Evolutionary conservation across 2,888 invertebrate species (phyloP), one percentile per base, ranked within the genome.

Genomic region (Hypercompe scribonia): DNA sequence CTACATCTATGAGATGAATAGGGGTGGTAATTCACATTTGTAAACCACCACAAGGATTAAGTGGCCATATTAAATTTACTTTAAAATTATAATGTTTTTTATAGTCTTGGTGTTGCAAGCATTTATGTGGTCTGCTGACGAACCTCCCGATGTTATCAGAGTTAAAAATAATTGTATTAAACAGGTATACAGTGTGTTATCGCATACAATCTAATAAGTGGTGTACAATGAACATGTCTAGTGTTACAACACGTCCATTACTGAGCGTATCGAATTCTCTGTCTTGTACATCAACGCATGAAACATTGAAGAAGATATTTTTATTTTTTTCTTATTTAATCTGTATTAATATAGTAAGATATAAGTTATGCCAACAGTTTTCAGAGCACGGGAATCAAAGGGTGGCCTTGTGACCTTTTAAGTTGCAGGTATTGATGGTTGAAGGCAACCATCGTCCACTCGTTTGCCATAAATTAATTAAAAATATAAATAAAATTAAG

Each of bases 211-310:
- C 81, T 82, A 82, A 84, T 84, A 78, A 84, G 75, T 72, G 70
- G 74, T 70, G 36, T 68, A 82, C 83, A 82, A 76, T 78, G 73
- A 76, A 73, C 79, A 71, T 76, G 78, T 77, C 75, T 65, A 58
- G 69, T 80, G 74, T 80, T 83, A 78, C 84, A 81, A 80, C 77
- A 74, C 75, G 21, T 75, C 84, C 84, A 84, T 85, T 84, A 84
- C 80, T 54, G 72, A 50, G 39, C 76, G 81, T 78, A 83, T 84
- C 85, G 75, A 81, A 85, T 84, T 83, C 74, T 76, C 78, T 71
- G 68, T 63, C 72, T 70, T 36, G 28, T 18, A 71, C 58, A 68
- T 0, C 13, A 63, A 73, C 65, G 39, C 28, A 21, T 7, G 28
- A 66, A 1, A 1, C 0, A 42, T 28, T 79, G 81, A 78, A 84